Conservation (phyloP, 2,888 invertebrate species). For the Sericinus montela region DNA sequence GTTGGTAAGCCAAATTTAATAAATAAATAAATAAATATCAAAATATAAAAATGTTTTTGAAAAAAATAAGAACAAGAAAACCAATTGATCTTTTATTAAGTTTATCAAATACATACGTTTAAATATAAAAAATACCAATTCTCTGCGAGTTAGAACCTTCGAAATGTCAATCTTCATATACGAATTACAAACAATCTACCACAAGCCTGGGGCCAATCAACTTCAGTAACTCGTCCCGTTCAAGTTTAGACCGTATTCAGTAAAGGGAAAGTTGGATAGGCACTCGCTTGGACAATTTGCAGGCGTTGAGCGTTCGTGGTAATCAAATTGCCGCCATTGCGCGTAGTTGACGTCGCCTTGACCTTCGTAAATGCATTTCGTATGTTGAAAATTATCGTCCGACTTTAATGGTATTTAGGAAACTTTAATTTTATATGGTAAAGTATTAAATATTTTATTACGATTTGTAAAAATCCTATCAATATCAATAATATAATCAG, state of each 20-base stretch:
- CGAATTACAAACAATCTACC: conserved; percentile 21
- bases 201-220: conserved; percentile 37
- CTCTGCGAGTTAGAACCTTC: not conserved
- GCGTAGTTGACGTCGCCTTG: conserved; percentile 64
- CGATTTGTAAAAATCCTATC: too few relatives aligned
- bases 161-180: conserved; percentile 16
- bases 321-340: conserved; percentile 73
- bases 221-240: conserved; percentile 40
- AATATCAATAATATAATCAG: too few relatives aligned
- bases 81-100: too few relatives aligned
- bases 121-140: too few relatives aligned
- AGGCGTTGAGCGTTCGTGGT: conserved; percentile 51
- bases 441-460: not conserved
- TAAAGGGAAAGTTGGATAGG: conserved; percentile 22
- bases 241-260: conserved; percentile 26
- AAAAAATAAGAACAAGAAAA: too few relatives aligned
- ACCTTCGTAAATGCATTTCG: conserved; percentile 72
- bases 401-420: conserved; percentile 4
- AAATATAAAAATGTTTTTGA: too few relatives aligned
- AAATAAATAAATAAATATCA: too few relatives aligned
- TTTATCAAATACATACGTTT: too few relatives aligned
- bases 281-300: conserved; percentile 65
- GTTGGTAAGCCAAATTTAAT: too few relatives aligned
- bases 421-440: not conserved
- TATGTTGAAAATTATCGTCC: conserved; percentile 42